A percentile compares a stretch with the other conserved stretches of the same genome.
These are phyloP conservation scores for Thermophis baileyi DNA, from an alignment of 2,113 vertebrate species.

Conservation along the genomic window DNA sequence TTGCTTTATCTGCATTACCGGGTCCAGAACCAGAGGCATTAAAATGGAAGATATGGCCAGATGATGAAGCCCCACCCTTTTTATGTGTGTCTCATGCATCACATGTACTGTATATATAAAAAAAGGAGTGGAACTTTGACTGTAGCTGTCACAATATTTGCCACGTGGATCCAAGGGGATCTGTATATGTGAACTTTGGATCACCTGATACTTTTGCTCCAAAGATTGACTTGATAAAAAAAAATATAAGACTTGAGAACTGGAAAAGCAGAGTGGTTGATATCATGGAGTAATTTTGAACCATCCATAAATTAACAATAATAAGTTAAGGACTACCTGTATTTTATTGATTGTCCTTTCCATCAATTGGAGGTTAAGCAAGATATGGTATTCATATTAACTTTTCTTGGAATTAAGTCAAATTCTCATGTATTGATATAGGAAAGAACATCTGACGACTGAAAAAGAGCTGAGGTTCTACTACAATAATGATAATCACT, in stretches of 20 bases:
- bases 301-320: background rate
- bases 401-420: background rate
- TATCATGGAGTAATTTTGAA: background rate
- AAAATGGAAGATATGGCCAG: background rate
- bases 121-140: background rate
- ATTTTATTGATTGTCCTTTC: background rate
- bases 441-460: background rate
- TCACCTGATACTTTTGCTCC: background rate
- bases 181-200: background rate
- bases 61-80: background rate
- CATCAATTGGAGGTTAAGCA: background rate
- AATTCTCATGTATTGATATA: background rate
- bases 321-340: background rate
- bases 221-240: background rate
- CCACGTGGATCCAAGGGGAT: background rate
- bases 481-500: constrained; percentile 38
- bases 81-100: background rate
- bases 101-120: background rate
- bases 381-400: background rate
- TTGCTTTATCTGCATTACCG: background rate
- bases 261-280: background rate
- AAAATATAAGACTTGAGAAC: background rate
- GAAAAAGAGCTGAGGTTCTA: constrained; percentile 6
- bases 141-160: background rate
- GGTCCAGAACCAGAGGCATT: background rate